Evolutionary conservation across 2,113 vertebrate genomes (phyloP).

Genomic region (Eolophus roseicapilla): DNA sequence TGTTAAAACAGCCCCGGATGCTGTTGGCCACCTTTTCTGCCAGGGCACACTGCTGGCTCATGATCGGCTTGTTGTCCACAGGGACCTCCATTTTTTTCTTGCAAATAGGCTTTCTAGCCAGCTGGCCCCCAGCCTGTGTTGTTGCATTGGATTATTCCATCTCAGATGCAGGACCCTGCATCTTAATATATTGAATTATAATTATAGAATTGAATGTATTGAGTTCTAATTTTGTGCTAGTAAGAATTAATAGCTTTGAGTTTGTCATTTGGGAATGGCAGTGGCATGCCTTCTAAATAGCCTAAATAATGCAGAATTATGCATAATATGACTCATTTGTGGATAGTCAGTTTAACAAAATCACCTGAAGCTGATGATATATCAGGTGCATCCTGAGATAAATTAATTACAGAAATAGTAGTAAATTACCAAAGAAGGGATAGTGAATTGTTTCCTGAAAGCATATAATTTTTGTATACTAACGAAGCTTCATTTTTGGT

Average conservation of each 20-base stretch:
- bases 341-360: not conserved
- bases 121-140: conserved; percentile 12
- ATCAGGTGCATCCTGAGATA: not conserved
- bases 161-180: conserved; percentile 3
- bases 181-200: not conserved
- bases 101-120: conserved; percentile 21
- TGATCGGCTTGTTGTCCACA: conserved; percentile 22
- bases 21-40: conserved; percentile 25
- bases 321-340: not conserved
- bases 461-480: not conserved
- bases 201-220: not conserved
- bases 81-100: conserved; percentile 28
- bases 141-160: not conserved
- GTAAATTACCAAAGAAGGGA: not conserved
- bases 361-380: not conserved
- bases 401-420: not conserved
- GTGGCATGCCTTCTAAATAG: not conserved
- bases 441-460: not conserved
- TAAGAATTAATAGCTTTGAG: not conserved
- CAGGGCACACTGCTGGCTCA: conserved; percentile 17
- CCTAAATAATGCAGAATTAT: conserved; percentile 2
- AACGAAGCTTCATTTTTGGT: not conserved
- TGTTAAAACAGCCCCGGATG: conserved; percentile 36
- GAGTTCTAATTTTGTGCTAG: not conserved
- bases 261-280: conserved; percentile 1